Conservation (phyloP, 2,113 vertebrate genomes). For the Trinectes maculatus region DNA sequence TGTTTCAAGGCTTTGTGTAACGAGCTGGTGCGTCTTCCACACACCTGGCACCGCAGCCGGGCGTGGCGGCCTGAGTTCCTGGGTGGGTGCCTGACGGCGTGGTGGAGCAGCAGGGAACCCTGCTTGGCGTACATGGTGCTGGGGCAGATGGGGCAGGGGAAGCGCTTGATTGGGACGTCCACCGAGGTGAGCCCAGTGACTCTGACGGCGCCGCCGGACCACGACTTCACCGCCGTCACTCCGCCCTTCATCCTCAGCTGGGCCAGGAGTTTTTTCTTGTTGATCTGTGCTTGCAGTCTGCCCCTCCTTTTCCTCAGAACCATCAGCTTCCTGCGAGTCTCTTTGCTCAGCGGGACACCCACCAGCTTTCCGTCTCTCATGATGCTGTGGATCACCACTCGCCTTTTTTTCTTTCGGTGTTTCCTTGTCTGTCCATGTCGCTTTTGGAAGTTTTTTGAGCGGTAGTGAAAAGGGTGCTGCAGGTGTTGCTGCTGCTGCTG, state of each 20-base stretch:
- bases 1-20: slow-evolving; percentile 87
- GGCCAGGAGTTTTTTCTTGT: slow-evolving; percentile 71
- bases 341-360: slow-evolving; percentile 71
- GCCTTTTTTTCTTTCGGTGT: slow-evolving; percentile 74
- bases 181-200: slow-evolving; percentile 75
- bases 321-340: slow-evolving; percentile 71
- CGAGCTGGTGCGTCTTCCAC: slow-evolving; percentile 85
- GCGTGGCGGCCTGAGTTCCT: slow-evolving; percentile 75
- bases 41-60: slow-evolving; percentile 84
- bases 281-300: slow-evolving; percentile 70
- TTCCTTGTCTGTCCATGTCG: slow-evolving; percentile 61
- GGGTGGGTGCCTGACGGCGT: slow-evolving; percentile 74
- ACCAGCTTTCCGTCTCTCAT: slow-evolving; percentile 77
- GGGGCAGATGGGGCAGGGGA: slow-evolving; percentile 81
- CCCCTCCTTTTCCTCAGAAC: slow-evolving; percentile 65
- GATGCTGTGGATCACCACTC: slow-evolving; percentile 78
- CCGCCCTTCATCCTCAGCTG: slow-evolving; percentile 73
- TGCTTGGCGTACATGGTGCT: slow-evolving; percentile 74
- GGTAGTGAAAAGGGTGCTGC: slow-evolving; percentile 79
- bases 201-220: slow-evolving; percentile 71
- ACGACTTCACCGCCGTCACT: slow-evolving; percentile 58
- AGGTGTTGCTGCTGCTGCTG: slow-evolving; percentile 25
- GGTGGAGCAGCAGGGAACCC: slow-evolving; percentile 77
- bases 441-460: slow-evolving; percentile 73
- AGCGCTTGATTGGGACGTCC: slow-evolving; percentile 76